These are phyloP conservation scores for Anthopleura sola DNA, from an alignment of 64 coral and sea anemone species.

Conservation along the genomic window DNA sequence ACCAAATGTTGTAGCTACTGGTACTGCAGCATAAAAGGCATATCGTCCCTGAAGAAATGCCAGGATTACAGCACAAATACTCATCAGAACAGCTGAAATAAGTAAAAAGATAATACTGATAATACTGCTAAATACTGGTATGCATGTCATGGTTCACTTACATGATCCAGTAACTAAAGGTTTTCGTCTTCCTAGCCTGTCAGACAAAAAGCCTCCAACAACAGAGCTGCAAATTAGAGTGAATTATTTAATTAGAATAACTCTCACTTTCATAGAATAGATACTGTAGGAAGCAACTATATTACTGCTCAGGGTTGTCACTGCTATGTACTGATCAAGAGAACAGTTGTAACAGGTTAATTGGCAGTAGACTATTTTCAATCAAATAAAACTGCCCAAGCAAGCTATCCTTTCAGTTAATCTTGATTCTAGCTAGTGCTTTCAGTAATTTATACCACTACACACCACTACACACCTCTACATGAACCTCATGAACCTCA, in stretches of 20 bases:
- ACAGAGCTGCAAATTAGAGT: slow-evolving; percentile 58
- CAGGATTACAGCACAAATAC: slow-evolving; percentile 90
- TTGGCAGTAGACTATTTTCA: no score
- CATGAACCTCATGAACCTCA: no score
- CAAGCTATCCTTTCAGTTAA: no score
- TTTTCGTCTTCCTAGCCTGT: slow-evolving; percentile 86
- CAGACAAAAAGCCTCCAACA: slow-evolving; percentile 93
- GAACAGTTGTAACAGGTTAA: no score
- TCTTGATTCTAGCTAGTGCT: no score
- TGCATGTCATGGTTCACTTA: not conserved
- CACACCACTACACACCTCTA: no score
- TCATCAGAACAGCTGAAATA: slow-evolving; percentile 87
- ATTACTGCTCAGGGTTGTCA: no score
- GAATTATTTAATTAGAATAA: not conserved
- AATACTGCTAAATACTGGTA: no score
- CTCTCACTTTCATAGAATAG: not conserved
- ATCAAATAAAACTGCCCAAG: no score
- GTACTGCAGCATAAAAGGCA: slow-evolving; percentile 92
- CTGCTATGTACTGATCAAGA: no score
- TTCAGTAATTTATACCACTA: no score
- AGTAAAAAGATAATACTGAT: not conserved
- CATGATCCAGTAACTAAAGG: slow-evolving; percentile 94
- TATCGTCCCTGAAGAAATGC: slow-evolving; percentile 89
- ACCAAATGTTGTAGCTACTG: slow-evolving; percentile 91
- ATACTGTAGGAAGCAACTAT: no score